Percentiles rank a stretch among this genome's conserved stretches.
Conservation (phyloP, 2,113 vertebrate species). For the Hippopotamus amphibius region DNA sequence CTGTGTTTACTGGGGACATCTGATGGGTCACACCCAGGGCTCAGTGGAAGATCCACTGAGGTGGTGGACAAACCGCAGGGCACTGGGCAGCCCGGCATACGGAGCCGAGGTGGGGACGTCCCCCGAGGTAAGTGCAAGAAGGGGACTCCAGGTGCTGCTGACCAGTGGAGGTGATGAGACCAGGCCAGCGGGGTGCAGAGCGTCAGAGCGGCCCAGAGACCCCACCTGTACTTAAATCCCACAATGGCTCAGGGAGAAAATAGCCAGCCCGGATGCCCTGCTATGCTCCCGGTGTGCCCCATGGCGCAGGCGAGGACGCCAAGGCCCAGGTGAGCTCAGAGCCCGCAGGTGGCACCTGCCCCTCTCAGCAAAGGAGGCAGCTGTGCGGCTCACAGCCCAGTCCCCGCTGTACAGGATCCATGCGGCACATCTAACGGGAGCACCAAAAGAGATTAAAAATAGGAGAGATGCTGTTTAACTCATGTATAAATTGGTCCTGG, state of each 20-base stretch:
- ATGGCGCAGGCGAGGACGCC: too few species aligned
- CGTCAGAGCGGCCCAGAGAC: neutral
- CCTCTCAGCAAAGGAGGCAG: too few species aligned
- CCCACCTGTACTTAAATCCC: too few species aligned
- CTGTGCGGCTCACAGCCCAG: too few species aligned
- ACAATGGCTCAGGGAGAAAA: neutral
- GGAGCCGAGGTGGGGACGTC: fast-evolving
- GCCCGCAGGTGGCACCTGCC: neutral
- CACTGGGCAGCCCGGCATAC: too few species aligned
- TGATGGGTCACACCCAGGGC: neutral
- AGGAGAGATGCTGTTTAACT: neutral
- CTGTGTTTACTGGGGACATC: neutral
- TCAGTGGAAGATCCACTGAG: neutral
- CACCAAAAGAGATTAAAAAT: neutral
- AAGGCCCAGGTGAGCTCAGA: too few species aligned
- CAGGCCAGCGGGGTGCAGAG: neutral
- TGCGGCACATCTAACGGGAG: neutral
- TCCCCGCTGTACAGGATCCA: neutral
- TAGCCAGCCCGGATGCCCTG: too few species aligned
- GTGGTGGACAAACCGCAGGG: neutral
- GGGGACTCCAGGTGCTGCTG: fast-evolving
- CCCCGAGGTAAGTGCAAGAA: neutral
- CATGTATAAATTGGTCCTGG: too few species aligned
- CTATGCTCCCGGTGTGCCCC: too few species aligned
- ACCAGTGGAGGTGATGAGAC: fast-evolving